Evolutionary conservation across 2,888 invertebrate genomes (phyloP).

Genomic region (Polietes domitor): DNA sequence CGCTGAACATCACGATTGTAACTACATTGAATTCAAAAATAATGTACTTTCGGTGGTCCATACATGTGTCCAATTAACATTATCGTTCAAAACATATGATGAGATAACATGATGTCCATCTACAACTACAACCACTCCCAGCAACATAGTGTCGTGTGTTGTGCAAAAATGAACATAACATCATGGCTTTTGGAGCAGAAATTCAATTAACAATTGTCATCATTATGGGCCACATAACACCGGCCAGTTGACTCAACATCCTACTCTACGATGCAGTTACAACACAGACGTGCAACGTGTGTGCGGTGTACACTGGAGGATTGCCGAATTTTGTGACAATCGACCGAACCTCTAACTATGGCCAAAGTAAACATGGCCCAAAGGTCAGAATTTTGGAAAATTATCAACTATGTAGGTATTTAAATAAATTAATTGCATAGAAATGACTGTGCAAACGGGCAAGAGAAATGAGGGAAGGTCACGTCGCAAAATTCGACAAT

Average conservation of each 20-base stretch:
- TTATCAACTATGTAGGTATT: neutral
- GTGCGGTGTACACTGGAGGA: neutral
- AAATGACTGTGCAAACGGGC: neutral
- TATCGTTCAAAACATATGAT: constrained; percentile 44
- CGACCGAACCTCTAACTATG: constrained; percentile 18
- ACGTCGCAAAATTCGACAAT: neutral
- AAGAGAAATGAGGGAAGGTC: neutral
- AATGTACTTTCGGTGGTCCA: neutral
- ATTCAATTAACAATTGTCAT: constrained; percentile 78
- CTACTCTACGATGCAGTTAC: too few relatives aligned
- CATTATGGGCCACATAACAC: constrained; percentile 40
- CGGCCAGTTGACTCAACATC: neutral
- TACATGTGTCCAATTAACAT: neutral
- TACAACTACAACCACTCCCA: constrained; percentile 40
- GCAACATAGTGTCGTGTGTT: neutral
- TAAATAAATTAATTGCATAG: neutral
- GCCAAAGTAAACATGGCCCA: constrained; percentile 49
- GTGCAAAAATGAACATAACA: constrained; percentile 60
- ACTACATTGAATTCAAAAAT: too few relatives aligned
- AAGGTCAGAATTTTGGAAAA: constrained; percentile 16
- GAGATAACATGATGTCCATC: constrained; percentile 45
- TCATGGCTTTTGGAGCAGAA: constrained; percentile 67
- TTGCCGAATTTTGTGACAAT: constrained; percentile 49
- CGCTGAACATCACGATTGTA: too few relatives aligned
- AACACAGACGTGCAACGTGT: too few relatives aligned